These are phyloP conservation scores for Mesorhabditis sp. DNA, from an alignment of 2,888 invertebrate species.

Conservation along the genomic window DNA sequence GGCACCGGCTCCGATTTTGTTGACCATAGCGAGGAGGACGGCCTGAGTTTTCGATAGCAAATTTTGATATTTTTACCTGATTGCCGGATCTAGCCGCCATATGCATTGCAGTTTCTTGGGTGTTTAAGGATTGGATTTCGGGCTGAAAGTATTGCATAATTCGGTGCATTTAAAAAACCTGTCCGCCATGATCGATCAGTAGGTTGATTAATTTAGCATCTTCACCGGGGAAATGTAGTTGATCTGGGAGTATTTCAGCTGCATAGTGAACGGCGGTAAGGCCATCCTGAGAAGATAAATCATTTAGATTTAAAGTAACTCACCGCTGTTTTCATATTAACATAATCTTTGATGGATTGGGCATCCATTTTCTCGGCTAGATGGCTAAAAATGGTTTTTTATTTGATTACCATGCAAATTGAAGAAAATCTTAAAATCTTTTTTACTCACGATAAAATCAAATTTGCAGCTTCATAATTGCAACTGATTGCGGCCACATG, in stretches of 20 bases:
- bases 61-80: slow-evolving; percentile 68
- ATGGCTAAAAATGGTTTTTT: slow-evolving; percentile 63
- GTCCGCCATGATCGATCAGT: slow-evolving; percentile 84
- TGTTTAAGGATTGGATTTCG: slow-evolving; percentile 62
- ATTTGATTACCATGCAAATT: neutral
- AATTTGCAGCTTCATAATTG: slow-evolving; percentile 77
- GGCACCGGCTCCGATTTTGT: slow-evolving; percentile 81
- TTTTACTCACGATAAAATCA: slow-evolving; percentile 67
- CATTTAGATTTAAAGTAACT: slow-evolving; percentile 10
- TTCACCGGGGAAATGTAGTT: slow-evolving; percentile 74
- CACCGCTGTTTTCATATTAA: slow-evolving; percentile 50
- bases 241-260: slow-evolving; percentile 79
- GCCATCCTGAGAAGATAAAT: slow-evolving; percentile 68
- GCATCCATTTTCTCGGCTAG: slow-evolving; percentile 60
- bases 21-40: slow-evolving; percentile 86
- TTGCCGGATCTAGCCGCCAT: slow-evolving; percentile 84
- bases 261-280: slow-evolving; percentile 91
- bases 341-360: slow-evolving; percentile 43
- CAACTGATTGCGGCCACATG: slow-evolving; percentile 80
- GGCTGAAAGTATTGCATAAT: slow-evolving; percentile 17
- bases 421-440: neutral
- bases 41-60: slow-evolving; percentile 67
- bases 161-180: slow-evolving; percentile 64
- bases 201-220: slow-evolving; percentile 79
- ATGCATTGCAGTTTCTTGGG: slow-evolving; percentile 89